Percentiles rank a stretch among this genome's conserved stretches.
Conservation (phyloP, 2,888 invertebrate species). For the Isoperla grammatica region DNA sequence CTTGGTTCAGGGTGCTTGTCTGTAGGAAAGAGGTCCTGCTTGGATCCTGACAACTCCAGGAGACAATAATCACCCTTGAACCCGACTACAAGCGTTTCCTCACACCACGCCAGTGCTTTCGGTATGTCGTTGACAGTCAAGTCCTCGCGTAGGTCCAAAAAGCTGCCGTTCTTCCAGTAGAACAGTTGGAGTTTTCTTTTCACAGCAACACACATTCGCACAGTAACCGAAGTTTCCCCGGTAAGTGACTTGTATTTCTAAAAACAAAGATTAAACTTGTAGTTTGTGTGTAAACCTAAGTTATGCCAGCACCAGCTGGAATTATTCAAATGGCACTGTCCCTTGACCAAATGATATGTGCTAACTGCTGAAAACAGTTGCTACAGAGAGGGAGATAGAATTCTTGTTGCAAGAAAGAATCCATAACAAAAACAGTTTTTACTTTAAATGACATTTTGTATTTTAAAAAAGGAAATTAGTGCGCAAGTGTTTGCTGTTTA, state of each 20-base stretch:
- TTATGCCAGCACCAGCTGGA: slow-evolving; percentile 26
- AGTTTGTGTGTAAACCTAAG: neutral
- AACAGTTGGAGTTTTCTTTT: slow-evolving; percentile 79
- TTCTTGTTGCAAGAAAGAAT: too few relatives aligned
- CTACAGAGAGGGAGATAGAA: too few relatives aligned
- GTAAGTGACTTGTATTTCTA: slow-evolving; percentile 56
- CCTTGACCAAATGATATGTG: too few relatives aligned
- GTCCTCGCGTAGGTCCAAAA: slow-evolving; percentile 64
- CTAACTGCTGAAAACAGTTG: too few relatives aligned
- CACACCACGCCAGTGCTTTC: slow-evolving; percentile 73
- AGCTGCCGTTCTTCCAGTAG: slow-evolving; percentile 81
- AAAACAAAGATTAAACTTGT: slow-evolving; percentile 34
- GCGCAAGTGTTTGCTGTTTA: too few relatives aligned
- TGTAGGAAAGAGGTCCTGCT: slow-evolving; percentile 77
- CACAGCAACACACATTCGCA: slow-evolving; percentile 85
- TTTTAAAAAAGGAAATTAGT: slow-evolving; percentile 1
- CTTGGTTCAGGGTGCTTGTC: slow-evolving; percentile 78
- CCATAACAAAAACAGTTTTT: too few relatives aligned
- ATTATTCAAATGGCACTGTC: neutral
- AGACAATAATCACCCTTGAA: slow-evolving; percentile 77
- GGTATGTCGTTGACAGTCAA: slow-evolving; percentile 76
- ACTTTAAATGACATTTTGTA: too few relatives aligned
- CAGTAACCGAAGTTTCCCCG: slow-evolving; percentile 68
- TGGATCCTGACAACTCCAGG: slow-evolving; percentile 53
- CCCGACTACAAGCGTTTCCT: slow-evolving; percentile 80